phyloP scores from a whole-genome alignment of 2,888 invertebrate species.

The Eupithecia insigniata region DNA sequence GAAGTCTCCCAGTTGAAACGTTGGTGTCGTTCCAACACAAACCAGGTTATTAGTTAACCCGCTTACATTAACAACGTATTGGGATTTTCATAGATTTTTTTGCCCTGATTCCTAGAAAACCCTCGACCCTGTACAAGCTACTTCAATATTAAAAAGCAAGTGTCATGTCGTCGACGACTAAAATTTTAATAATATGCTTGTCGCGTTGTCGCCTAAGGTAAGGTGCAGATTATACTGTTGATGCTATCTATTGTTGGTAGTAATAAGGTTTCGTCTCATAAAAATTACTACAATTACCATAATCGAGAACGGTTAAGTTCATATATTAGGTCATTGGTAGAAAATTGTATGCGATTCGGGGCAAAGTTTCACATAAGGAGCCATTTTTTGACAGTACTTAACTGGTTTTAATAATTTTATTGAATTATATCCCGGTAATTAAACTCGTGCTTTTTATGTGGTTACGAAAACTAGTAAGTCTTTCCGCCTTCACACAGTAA shows the following conservation, averaged over 20 bases:
- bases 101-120: slow-evolving; percentile 7
- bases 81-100: slow-evolving; percentile 19
- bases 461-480: background rate
- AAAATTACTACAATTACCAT: background rate
- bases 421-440: background rate
- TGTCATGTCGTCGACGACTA: slow-evolving; percentile 28
- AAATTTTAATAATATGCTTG: slow-evolving; percentile 32
- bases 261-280: slow-evolving; percentile 14
- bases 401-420: background rate
- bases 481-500: too few species aligned
- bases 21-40: too few species aligned
- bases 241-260: slow-evolving; percentile 12
- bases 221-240: slow-evolving; percentile 16
- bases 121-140: slow-evolving; percentile 13
- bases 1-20: too few species aligned
- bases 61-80: background rate
- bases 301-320: background rate
- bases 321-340: background rate
- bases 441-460: background rate
- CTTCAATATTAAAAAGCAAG: slow-evolving; percentile 37
- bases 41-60: background rate
- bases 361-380: background rate
- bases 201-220: slow-evolving; percentile 21
- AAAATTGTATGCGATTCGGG: background rate
- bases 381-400: background rate